phyloP scores from a whole-genome alignment of 2,113 vertebrate species.

The Rhea americana region DNA sequence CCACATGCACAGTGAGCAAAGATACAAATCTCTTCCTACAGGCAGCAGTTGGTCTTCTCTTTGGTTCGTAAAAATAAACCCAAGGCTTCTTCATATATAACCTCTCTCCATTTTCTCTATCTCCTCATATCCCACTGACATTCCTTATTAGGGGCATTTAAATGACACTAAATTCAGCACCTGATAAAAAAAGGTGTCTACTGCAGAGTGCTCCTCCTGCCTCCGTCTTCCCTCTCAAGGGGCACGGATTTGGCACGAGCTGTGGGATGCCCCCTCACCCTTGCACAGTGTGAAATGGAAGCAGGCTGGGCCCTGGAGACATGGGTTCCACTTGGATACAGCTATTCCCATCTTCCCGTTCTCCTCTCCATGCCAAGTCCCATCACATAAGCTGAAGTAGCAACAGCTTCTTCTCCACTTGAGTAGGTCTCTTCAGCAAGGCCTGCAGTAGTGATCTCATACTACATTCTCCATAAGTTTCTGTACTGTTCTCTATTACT shows the following conservation, averaged over 20 bases:
- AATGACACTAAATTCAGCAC: background rate
- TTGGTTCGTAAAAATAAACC: background rate
- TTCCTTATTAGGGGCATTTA: background rate
- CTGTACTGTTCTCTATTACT: background rate
- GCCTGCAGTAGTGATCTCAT: background rate
- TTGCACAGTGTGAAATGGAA: background rate
- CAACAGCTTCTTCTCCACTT: background rate
- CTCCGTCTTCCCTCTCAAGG: background rate
- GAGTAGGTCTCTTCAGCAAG: background rate
- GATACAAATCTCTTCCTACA: slow-evolving; percentile 2
- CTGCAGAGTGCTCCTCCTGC: background rate
- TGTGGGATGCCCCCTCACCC: background rate
- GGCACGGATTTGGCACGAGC: background rate
- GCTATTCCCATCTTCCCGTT: background rate
- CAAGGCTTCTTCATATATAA: background rate
- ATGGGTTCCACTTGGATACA: background rate
- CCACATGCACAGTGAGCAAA: background rate
- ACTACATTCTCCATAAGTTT: background rate
- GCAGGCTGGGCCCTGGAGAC: background rate
- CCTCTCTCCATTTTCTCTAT: background rate
- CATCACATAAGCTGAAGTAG: background rate
- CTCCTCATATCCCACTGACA: background rate
- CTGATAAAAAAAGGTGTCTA: background rate
- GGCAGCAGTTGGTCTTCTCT: background rate
- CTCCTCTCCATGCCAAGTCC: background rate